Evolutionary conservation across 2,113 vertebrate species (phyloP).

Genomic region (Hippocampus abdominalis): DNA sequence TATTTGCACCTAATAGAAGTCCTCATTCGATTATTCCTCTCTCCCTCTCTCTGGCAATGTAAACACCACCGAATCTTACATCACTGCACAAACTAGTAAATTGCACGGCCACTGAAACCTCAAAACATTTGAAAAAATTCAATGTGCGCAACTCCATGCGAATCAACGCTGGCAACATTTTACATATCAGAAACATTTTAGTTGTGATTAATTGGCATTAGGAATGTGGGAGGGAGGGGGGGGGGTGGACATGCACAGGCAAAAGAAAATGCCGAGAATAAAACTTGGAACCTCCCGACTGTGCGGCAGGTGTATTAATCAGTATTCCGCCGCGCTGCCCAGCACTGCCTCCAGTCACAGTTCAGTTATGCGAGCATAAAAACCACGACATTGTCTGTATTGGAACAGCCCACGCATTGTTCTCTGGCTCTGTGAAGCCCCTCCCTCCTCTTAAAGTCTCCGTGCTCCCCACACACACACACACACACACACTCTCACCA

Average conservation of each 20-base stretch:
- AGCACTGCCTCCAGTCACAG: background rate
- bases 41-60: too few species aligned
- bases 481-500: constrained; percentile 8
- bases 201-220: too few species aligned
- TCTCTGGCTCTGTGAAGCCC: constrained; percentile 26
- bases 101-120: too few species aligned
- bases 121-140: too few species aligned
- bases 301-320: background rate
- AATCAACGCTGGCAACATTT: too few species aligned
- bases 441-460: constrained; percentile 35
- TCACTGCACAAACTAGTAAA: background rate
- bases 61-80: background rate
- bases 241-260: background rate
- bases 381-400: constrained; percentile 12
- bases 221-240: too few species aligned
- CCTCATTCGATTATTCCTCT: too few species aligned
- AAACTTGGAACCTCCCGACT: background rate
- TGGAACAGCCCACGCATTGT: constrained; percentile 61
- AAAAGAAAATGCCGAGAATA: background rate
- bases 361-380: background rate
- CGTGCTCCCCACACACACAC: constrained; percentile 17
- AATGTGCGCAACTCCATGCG: too few species aligned
- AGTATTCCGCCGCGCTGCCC: background rate
- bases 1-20: too few species aligned
- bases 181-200: too few species aligned